phyloP scores from a whole-genome alignment of 2,113 vertebrate species.

The Halcyon malimbica region DNA sequence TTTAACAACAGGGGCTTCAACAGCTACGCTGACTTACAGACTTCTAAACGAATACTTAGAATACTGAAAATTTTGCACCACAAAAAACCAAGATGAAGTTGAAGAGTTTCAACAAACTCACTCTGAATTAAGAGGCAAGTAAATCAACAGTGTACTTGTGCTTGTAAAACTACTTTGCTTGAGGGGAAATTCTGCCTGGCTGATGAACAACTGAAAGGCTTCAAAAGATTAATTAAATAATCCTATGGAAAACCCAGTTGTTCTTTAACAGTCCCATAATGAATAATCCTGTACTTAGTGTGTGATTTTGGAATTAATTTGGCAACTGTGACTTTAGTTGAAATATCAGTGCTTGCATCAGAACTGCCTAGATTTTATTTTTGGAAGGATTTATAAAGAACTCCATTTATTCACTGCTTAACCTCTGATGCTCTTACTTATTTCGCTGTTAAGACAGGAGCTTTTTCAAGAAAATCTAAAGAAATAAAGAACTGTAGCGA shows the following conservation, averaged over 20 bases:
- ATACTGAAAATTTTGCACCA: background rate
- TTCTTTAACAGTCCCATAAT: conserved; percentile 21
- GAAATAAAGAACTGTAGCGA: background rate
- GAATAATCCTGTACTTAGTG: background rate
- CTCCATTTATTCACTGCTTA: background rate
- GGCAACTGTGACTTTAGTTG: conserved; percentile 9
- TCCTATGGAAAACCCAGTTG: background rate
- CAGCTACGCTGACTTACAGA: background rate
- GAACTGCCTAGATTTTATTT: background rate
- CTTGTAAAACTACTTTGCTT: background rate
- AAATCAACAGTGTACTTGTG: background rate
- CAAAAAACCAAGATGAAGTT: background rate
- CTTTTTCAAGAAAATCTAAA: background rate
- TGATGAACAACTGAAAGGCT: background rate
- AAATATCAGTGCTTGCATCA: background rate
- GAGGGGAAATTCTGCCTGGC: background rate
- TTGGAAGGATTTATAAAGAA: background rate
- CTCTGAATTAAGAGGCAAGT: background rate
- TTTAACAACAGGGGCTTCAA: background rate
- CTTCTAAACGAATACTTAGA: background rate
- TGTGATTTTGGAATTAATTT: conserved; percentile 29
- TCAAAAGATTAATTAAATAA: conserved; percentile 39
- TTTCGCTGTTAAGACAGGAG: background rate
- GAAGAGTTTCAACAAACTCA: background rate
- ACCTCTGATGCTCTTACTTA: background rate